Percentiles rank a stretch among this genome's conserved stretches.
Evolutionary conservation across 2,113 vertebrate species (phyloP).

Genomic region (Rhabdornis inornatus): DNA sequence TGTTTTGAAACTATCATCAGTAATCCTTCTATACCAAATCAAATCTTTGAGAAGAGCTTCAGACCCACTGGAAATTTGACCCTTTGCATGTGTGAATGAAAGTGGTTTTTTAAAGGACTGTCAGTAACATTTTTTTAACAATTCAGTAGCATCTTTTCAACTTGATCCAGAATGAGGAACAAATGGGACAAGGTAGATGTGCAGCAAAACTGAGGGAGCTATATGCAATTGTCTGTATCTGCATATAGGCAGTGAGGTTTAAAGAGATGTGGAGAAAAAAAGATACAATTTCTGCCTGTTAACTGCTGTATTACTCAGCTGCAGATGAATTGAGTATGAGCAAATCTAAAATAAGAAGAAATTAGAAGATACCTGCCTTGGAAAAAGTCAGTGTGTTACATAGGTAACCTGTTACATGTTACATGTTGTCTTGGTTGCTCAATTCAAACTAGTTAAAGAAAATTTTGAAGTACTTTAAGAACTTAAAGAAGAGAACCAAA

Average conservation of each 20-base stretch:
- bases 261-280: background rate
- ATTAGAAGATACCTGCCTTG: background rate
- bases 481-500: background rate
- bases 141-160: background rate
- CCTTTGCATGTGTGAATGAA: background rate
- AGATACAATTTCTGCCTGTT: background rate
- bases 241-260: background rate
- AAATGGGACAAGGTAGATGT: rapidly evolving
- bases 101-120: background rate
- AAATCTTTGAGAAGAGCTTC: background rate
- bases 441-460: background rate
- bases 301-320: background rate
- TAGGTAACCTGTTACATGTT: background rate
- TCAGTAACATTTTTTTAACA: background rate
- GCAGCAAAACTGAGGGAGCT: background rate
- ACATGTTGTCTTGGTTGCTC: background rate
- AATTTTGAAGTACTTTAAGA: background rate
- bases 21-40: background rate
- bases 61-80: background rate
- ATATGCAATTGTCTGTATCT: background rate
- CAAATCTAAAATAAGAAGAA: background rate
- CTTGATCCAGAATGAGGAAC: background rate
- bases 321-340: background rate
- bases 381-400: background rate
- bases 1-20: background rate